phyloP scores from a whole-genome alignment of 2,888 invertebrate genomes.

The Pasiphila rectangulata region DNA sequence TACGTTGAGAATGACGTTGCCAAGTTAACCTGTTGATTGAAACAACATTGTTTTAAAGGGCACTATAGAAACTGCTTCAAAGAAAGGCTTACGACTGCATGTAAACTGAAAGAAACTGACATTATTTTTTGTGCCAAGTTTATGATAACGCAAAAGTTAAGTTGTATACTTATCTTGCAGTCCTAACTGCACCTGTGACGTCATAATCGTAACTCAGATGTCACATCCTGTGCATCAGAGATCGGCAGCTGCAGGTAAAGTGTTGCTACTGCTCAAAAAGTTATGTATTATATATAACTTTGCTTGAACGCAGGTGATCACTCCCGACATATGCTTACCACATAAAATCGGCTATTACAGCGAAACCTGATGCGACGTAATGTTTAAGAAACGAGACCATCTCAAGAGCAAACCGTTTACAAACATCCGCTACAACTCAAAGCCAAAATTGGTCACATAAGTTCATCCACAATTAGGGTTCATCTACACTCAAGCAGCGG shows the following conservation, averaged over 20 bases:
- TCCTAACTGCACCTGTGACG: slow-evolving; percentile 10
- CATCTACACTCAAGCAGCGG: too few species aligned
- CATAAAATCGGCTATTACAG: too few species aligned
- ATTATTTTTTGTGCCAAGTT: background rate
- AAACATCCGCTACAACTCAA: too few species aligned
- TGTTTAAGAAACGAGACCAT: too few species aligned
- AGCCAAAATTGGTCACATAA: too few species aligned
- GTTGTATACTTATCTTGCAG: slow-evolving; percentile 3
- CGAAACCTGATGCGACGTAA: too few species aligned
- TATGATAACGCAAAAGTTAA: background rate
- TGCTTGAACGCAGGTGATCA: too few species aligned
- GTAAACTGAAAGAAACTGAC: background rate
- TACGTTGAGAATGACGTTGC: too few species aligned
- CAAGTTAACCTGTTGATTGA: too few species aligned
- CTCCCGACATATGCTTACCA: too few species aligned
- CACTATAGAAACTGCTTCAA: background rate
- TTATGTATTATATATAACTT: background rate
- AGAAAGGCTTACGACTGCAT: background rate
- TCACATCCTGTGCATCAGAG: slow-evolving; percentile 10
- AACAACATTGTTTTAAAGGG: background rate
- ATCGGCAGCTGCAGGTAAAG: background rate
- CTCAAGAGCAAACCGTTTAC: too few species aligned
- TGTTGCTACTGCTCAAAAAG: background rate
- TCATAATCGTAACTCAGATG: slow-evolving; percentile 17
- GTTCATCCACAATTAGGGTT: too few species aligned